phyloP scores from a whole-genome alignment of 2,888 invertebrate genomes.

The Epirrhoe tristata region DNA sequence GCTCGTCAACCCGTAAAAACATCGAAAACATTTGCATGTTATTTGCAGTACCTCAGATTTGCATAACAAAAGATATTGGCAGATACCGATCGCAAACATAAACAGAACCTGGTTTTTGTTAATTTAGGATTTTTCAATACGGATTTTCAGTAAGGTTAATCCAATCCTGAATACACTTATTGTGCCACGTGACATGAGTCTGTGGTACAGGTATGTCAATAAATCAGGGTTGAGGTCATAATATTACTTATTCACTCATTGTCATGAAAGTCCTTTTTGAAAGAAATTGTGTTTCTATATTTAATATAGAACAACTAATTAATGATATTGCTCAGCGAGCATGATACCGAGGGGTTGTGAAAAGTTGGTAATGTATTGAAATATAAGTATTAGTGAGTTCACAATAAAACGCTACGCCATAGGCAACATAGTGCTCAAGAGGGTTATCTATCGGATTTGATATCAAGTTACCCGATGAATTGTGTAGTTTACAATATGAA shows the following conservation, averaged over 20 bases:
- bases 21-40: conserved; percentile 70
- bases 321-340: no score
- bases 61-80: conserved; percentile 72
- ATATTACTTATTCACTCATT: background rate
- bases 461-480: no score
- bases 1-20: conserved; percentile 53
- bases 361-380: no score
- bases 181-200: background rate
- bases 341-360: no score
- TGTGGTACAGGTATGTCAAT: background rate
- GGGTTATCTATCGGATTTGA: no score
- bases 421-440: no score
- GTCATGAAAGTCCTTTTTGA: background rate
- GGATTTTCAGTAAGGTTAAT: background rate
- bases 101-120: conserved; percentile 38
- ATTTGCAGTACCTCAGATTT: conserved; percentile 69
- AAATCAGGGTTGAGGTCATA: background rate
- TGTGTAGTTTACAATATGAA: no score
- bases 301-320: no score
- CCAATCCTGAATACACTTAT: background rate
- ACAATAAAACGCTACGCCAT: no score
- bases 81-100: conserved; percentile 54
- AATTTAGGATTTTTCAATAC: background rate
- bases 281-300: no score
- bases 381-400: no score